Evolutionary conservation across 2,888 invertebrate species (phyloP), one percentile per base, ranked within the genome.

Genomic region (Lingula anatina): DNA sequence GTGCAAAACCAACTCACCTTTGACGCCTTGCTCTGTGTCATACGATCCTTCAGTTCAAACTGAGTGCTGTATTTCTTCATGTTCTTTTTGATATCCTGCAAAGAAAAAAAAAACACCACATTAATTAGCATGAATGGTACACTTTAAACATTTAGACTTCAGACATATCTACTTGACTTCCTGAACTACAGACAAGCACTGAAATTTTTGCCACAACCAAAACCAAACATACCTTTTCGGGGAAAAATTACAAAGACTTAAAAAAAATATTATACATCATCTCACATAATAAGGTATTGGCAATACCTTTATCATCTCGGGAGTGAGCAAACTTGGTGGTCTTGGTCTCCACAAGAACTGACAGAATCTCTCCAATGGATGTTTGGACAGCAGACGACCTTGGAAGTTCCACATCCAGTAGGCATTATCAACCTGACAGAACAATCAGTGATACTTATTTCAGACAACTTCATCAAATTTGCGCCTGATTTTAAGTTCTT

Each of bases 391-490:
- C 53, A 87, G 81, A 58, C 84, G 82, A 2, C 86, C 86, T 81
- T 99, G 97, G 87, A 99, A 97, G 31, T 93, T 92, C 89, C 96
- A 96, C 71, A 99, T 86, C 84, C 94, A 93, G 79, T 92, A 99
- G 2, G 94, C 96, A 59, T 83, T 82, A 72, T 86, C 85, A 46
- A 81, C 80, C 78, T 82, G 65, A 15, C 60, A 51, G 25, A 54
- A 18, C 20, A 27, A 55, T 20, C 31, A 38, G 9, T n/a, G n/a
- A n/a, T n/a, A n/a, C n/a, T n/a, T n/a, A n/a, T 5, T n/a, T n/a
- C n/a, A n/a, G n/a, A n/a, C n/a, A n/a, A n/a, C n/a, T n/a, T n/a
- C n/a, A n/a, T n/a, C n/a, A n/a, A n/a, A n/a, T n/a, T n/a, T n/a
- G n/a, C n/a, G n/a, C n/a, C n/a, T n/a, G n/a, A n/a, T n/a, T n/a